A percentile compares a stretch with the other conserved stretches of the same genome.
Evolutionary conservation across 2,888 invertebrate genomes (phyloP).

Genomic region (Trisateles emortualis): DNA sequence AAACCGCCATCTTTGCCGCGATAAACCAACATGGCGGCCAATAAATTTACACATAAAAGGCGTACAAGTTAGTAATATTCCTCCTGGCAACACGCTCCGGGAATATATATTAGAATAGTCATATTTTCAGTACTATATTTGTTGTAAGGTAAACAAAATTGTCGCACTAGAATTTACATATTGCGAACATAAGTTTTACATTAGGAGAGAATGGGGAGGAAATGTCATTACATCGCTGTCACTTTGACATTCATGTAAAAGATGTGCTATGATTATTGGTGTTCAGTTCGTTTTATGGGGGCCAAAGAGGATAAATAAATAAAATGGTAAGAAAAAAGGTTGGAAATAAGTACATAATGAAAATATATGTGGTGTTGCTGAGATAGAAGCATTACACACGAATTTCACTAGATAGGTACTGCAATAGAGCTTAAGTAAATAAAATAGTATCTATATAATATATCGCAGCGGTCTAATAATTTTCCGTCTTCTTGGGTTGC

Average conservation of each 20-base stretch:
- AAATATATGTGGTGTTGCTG: too few species aligned
- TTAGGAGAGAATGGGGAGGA: slow-evolving; percentile 9
- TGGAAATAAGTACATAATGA: too few species aligned
- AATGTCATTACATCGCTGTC: slow-evolving; percentile 4
- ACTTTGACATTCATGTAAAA: slow-evolving; percentile 2
- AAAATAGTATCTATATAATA: too few species aligned
- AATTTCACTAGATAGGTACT: too few species aligned
- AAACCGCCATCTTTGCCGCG: slow-evolving; percentile 46
- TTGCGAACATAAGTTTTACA: slow-evolving; percentile 12
- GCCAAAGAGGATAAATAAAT: too few species aligned
- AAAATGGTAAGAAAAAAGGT: too few species aligned
- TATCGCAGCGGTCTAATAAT: too few species aligned
- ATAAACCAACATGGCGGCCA: slow-evolving; percentile 49
- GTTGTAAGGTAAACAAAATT: slow-evolving; percentile 8
- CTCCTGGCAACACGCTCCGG: slow-evolving; percentile 33
- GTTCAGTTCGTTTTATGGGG: too few species aligned
- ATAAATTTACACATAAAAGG: slow-evolving; percentile 53
- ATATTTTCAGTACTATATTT: slow-evolving; percentile 26
- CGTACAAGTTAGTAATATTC: slow-evolving; percentile 51
- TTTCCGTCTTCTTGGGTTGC: too few species aligned
- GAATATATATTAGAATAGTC: slow-evolving; percentile 40
- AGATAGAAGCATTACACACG: too few species aligned
- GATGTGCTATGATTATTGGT: too few species aligned
- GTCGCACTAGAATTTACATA: slow-evolving; percentile 8
- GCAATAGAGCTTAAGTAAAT: too few species aligned